Percentiles rank a stretch among this genome's conserved stretches.
Evolutionary conservation across 2,797 vertebrate species (phyloP).

Genomic region (Danio kyathit): DNA sequence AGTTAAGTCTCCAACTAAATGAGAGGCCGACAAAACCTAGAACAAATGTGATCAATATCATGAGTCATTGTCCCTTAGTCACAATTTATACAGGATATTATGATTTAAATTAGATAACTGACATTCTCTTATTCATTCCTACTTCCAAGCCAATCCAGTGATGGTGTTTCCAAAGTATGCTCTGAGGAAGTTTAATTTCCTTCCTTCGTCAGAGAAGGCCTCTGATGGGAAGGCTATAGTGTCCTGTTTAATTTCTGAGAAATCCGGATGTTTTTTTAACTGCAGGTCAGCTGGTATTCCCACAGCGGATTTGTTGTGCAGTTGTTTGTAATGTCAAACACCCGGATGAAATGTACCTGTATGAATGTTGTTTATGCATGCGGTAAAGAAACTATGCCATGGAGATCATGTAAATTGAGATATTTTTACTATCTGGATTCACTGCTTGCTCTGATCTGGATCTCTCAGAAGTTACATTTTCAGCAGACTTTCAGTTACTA

Average conservation of each 20-base stretch:
- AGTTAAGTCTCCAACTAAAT: too few species aligned
- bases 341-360: too few species aligned
- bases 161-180: conserved; percentile 8
- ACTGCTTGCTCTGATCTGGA: neutral
- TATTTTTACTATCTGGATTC: too few species aligned
- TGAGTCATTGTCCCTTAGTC: neutral
- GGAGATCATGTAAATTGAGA: too few species aligned
- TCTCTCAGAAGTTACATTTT: neutral
- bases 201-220: conserved; percentile 21
- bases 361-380: neutral
- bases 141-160: neutral
- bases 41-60: neutral
- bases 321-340: neutral
- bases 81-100: neutral
- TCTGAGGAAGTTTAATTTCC: conserved; percentile 55
- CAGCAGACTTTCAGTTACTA: neutral
- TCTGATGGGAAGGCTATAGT: conserved; percentile 1
- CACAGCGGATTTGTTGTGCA: conserved; percentile 16
- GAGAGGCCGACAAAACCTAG: neutral
- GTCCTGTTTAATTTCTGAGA: conserved; percentile 48
- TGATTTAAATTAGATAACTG: neutral
- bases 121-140: neutral
- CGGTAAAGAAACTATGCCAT: conserved; percentile 1
- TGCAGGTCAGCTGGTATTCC: neutral
- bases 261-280: conserved; percentile 44